A percentile compares a stretch with the other conserved stretches of the same genome.
Conservation (phyloP, 2,113 vertebrate species). For the Alligator mississippiensis region DNA sequence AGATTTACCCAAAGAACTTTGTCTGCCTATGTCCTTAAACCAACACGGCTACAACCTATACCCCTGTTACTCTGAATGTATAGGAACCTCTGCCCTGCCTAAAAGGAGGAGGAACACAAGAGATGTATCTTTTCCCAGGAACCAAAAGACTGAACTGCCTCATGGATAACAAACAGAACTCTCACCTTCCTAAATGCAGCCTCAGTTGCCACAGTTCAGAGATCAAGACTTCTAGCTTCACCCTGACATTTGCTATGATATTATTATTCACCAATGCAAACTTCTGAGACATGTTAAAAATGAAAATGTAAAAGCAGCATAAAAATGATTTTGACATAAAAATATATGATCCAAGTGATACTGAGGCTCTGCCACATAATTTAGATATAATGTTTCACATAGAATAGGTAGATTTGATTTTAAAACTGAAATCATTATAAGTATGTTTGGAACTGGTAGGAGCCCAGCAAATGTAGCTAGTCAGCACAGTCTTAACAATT, state of each 20-base stretch:
- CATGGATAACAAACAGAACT: background rate
- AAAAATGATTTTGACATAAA: conserved; percentile 43
- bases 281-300: conserved; percentile 28
- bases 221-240: background rate
- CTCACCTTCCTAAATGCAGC: background rate
- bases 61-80: background rate
- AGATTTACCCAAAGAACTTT: too few species aligned
- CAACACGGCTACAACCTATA: too few species aligned
- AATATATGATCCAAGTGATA: conserved; percentile 29
- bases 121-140: conserved; percentile 1
- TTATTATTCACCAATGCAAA: background rate
- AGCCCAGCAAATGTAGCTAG: background rate
- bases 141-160: conserved; percentile 17
- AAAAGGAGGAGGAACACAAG: background rate
- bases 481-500: background rate
- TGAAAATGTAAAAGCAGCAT: conserved; percentile 37
- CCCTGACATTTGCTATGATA: background rate
- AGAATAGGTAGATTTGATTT: background rate
- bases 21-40: too few species aligned
- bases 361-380: background rate
- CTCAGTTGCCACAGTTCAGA: conserved; percentile 15
- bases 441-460: too few species aligned
- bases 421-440: background rate
- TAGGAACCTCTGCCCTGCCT: background rate
- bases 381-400: background rate